A percentile compares a stretch with the other conserved stretches of the same genome.
These are phyloP conservation scores for Pseudois nayaur DNA, from an alignment of 2,113 vertebrate species.

Conservation along the genomic window DNA sequence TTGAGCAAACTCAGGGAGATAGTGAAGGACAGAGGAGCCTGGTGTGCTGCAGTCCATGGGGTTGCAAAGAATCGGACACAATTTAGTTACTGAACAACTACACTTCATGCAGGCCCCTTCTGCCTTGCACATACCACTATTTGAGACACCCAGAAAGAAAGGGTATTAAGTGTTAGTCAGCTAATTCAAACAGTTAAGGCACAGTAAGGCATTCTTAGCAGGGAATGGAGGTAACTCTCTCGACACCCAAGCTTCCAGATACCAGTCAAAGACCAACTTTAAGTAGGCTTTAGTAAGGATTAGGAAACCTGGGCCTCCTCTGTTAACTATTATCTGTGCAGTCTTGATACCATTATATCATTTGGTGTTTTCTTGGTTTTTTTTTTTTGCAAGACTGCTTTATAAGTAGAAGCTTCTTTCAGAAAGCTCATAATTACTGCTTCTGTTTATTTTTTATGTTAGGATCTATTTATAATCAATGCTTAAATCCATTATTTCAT, in stretches of 20 bases:
- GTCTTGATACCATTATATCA: background rate
- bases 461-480: background rate
- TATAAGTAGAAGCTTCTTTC: background rate
- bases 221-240: background rate
- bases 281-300: background rate
- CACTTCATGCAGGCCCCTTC: background rate
- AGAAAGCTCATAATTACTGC: background rate
- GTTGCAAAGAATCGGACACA: background rate
- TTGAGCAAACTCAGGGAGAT: background rate
- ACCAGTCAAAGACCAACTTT: background rate
- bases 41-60: background rate
- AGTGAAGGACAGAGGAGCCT: background rate
- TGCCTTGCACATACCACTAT: background rate
- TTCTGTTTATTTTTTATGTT: background rate
- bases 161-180: background rate
- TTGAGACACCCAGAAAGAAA: background rate
- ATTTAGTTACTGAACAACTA: background rate
- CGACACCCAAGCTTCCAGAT: background rate
- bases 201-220: background rate
- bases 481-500: background rate
- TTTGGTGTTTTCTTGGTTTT: background rate
- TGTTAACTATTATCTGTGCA: background rate
- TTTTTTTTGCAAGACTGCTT: background rate
- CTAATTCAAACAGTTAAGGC: background rate
- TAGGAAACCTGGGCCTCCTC: background rate